Base-by-base conservation (phyloP, 1,140 invertebrate genomes). In the Neodiprion fabricii region DNA sequence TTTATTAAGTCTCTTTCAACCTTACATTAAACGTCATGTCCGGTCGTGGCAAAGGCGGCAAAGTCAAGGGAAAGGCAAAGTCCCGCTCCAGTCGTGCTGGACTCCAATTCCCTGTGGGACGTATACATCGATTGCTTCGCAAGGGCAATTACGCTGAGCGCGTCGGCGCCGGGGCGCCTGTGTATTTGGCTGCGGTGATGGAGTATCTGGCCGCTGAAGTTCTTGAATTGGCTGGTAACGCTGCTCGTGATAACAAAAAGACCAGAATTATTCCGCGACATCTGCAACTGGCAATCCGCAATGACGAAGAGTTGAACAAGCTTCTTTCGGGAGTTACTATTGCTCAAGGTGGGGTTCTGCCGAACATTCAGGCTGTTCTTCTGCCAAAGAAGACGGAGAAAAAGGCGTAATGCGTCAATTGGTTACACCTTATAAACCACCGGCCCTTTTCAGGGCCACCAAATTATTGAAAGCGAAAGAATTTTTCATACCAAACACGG, bases 271-370 rank as follows among this genome's bases (percentile, higher is more conserved):
- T 94, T 72, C 96, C 96, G 0, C 90, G 95, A 69, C 95, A 97
- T 84, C 89, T 97, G 1, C 91, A 96, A 75, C 85, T 97, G 69
- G 96, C 95, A 9, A 94, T 97, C 21, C 90, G 94, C 53, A 96
- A 96, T 85, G 96, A 97, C 86, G 95, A 96, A 78, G 96, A 97
- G 83, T 87, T 97, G 76, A 95, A 94, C 82, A 93, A 92, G 84
- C 89, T 97, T 71, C 84, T 97, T 14, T 90, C 92, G 66, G 93
- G 94, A 70, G 95, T 96, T 0, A 96, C 94, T 3, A 96, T 97
- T 78, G 93, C 95, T 11, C 92, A 95, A 83, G 95, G 95, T 76
- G 96, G 96, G 77, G 95, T 96, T 1, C 79, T 96, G 65, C 96
- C 95, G 3, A 92, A 92, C 80, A 95, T 96, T 74, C 91, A 94